phyloP scores from a whole-genome alignment of 2,113 vertebrate genomes.

The Tonatia bakeri region DNA sequence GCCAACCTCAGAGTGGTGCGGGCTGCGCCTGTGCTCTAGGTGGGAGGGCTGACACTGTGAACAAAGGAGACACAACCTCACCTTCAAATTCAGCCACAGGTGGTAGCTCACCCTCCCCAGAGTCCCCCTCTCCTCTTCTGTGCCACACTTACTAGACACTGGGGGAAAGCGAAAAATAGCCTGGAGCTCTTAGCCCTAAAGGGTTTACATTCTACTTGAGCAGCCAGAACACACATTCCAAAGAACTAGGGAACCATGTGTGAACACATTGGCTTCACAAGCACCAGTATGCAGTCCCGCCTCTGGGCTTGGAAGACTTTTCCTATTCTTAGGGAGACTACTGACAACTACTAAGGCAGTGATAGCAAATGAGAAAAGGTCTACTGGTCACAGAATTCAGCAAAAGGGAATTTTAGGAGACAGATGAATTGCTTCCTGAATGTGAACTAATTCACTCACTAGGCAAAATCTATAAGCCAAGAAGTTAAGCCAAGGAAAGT shows the following conservation, averaged over 20 bases:
- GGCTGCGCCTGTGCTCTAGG: neutral
- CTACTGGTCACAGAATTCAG: neutral
- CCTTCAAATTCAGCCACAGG: neutral
- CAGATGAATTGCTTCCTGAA: conserved; percentile 24
- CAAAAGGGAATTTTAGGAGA: neutral
- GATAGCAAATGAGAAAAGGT: neutral
- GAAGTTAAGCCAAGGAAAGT: conserved; percentile 2
- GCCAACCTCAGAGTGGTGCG: neutral
- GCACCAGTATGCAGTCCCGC: neutral
- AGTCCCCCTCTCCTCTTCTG: neutral
- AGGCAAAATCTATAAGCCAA: neutral
- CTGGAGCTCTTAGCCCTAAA: neutral
- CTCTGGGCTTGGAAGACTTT: neutral
- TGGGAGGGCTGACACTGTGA: neutral
- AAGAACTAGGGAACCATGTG: neutral
- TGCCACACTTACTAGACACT: neutral
- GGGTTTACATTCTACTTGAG: neutral
- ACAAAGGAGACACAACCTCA: neutral
- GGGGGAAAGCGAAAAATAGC: neutral
- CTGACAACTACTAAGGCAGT: neutral
- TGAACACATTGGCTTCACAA: neutral
- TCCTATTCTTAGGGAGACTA: neutral
- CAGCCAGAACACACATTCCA: neutral
- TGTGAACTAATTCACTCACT: neutral
- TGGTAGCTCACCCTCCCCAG: neutral